Conservation (phyloP, 2,797 vertebrate genomes). For the Arremon brunneinucha region DNA sequence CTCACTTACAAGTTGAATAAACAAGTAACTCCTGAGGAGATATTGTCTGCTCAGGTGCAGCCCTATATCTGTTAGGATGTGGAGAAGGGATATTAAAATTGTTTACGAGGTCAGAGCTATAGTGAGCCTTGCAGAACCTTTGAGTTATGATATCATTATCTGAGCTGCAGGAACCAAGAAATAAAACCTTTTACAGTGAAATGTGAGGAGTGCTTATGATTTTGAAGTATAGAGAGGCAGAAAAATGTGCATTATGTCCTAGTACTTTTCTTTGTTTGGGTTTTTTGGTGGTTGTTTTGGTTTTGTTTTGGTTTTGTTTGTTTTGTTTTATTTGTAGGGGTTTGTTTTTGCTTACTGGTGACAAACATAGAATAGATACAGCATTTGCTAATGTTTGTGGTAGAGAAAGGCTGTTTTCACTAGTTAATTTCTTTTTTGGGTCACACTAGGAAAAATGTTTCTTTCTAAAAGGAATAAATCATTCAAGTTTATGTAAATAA, state of each 20-base stretch:
- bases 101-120: constrained; percentile 40
- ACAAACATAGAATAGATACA: not conserved
- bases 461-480: constrained; percentile 42
- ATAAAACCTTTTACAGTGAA: constrained; percentile 56
- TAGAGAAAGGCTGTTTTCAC: constrained; percentile 32
- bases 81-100: constrained; percentile 46
- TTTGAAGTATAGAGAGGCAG: constrained; percentile 24
- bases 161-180: constrained; percentile 43
- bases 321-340: not conserved
- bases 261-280: not conserved
- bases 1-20: not conserved
- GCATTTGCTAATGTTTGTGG: constrained; percentile 37
- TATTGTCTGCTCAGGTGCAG: not conserved
- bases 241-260: not conserved
- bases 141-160: constrained; percentile 68
- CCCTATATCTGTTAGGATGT: not conserved
- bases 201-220: constrained; percentile 41
- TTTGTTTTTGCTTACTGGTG: constrained; percentile 18
- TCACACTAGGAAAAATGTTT: constrained; percentile 1
- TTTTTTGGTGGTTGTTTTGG: not conserved
- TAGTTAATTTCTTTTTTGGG: not conserved
- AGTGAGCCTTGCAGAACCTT: not conserved
- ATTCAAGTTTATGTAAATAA: constrained; percentile 54
- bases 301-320: not conserved
- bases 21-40: not conserved